Conservation (phyloP, 2,888 invertebrate species). For the Gymnoscelis rufifasciata region DNA sequence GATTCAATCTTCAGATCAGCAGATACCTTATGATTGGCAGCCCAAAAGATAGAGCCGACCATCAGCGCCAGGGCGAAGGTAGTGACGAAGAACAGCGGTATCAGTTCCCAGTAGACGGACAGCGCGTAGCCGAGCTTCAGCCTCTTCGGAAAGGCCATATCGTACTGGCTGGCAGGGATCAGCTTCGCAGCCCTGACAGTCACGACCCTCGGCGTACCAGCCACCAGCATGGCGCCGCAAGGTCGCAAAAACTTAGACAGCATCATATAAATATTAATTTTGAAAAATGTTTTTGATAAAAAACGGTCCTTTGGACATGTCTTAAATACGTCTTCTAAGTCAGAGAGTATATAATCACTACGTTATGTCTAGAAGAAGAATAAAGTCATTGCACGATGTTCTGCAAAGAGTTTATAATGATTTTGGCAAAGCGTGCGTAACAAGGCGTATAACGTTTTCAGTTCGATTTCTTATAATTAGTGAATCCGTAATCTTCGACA, state of each 20-base stretch:
- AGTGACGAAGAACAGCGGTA: slow-evolving; percentile 50
- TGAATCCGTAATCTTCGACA: no score
- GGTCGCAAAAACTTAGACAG: slow-evolving; percentile 42
- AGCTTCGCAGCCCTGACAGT: slow-evolving; percentile 24
- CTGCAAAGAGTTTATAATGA: no score
- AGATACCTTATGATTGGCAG: slow-evolving; percentile 50
- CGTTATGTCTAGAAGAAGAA: no score
- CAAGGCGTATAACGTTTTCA: no score
- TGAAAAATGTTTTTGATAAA: no score
- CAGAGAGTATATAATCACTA: no score
- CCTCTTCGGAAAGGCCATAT: slow-evolving; percentile 43
- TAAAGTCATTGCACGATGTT: no score
- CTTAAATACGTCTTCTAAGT: no score
- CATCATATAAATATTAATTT: slow-evolving; percentile 12
- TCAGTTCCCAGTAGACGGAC: slow-evolving; percentile 54
- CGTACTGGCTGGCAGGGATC: slow-evolving; percentile 59
- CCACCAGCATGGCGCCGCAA: slow-evolving; percentile 18
- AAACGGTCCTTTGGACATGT: no score
- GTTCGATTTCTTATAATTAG: no score
- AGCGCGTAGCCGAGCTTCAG: slow-evolving; percentile 40
- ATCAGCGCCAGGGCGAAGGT: slow-evolving; percentile 31
- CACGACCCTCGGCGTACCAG: slow-evolving; percentile 20
- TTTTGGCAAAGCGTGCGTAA: no score
- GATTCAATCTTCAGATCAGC: no score
- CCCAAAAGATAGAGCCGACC: slow-evolving; percentile 39